Evolutionary conservation across 2,797 vertebrate species (phyloP).

Genomic region (Eremophila alpestris): DNA sequence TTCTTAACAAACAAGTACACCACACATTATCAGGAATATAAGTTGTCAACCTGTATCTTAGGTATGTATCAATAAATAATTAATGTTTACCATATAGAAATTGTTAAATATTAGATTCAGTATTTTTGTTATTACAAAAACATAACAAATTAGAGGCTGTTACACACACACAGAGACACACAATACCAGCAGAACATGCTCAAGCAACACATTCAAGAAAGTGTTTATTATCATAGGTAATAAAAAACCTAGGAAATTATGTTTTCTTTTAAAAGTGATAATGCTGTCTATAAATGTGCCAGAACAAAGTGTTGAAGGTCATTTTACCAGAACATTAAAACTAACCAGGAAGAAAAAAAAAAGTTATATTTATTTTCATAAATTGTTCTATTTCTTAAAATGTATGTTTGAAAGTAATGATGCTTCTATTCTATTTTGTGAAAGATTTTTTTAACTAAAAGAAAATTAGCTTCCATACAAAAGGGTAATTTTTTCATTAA

Average conservation of each 20-base stretch:
- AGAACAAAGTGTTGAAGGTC: not conserved
- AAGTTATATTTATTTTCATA: not conserved
- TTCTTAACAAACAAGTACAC: not conserved
- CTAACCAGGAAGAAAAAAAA: not conserved
- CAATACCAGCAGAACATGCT: not conserved
- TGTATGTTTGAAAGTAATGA: not conserved
- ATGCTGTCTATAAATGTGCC: slow-evolving; percentile 29
- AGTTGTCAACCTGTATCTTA: not conserved
- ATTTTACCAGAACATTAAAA: not conserved
- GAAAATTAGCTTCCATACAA: not conserved
- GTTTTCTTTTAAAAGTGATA: slow-evolving; percentile 50
- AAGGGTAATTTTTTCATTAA: not conserved
- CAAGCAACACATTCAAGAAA: slow-evolving; percentile 17
- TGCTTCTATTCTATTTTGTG: not conserved
- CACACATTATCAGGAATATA: not conserved
- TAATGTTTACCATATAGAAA: not conserved
- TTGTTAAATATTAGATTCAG: not conserved
- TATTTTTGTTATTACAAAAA: not conserved
- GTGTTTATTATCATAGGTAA: slow-evolving; percentile 43
- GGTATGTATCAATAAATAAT: not conserved
- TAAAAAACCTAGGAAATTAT: slow-evolving; percentile 41
- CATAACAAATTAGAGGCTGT: not conserved
- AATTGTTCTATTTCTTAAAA: not conserved
- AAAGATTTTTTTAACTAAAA: not conserved
- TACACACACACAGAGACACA: not conserved